Conservation (phyloP, 2,113 vertebrate genomes). For the Calyptommatus sinebrachiatus region DNA sequence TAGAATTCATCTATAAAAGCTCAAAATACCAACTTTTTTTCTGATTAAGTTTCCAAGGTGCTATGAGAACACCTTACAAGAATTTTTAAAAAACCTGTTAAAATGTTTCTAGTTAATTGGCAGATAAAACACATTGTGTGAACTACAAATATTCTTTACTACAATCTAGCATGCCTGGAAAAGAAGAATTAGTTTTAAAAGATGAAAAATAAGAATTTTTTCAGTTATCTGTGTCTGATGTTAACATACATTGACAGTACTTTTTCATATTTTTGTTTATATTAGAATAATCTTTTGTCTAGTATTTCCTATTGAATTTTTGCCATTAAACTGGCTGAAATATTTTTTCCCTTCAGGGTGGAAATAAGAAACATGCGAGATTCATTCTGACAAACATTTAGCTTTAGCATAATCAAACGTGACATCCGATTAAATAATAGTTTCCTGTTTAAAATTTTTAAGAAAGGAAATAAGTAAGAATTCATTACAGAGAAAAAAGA, state of each 20-base stretch:
- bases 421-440: conserved; percentile 40
- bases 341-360: conserved; percentile 40
- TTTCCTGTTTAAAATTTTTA: conserved; percentile 51
- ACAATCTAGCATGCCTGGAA: conserved; percentile 5
- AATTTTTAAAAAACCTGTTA: neutral
- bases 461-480: conserved; percentile 21
- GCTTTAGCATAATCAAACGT: conserved; percentile 40
- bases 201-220: conserved; percentile 5
- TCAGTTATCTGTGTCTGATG: conserved; percentile 5
- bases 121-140: neutral
- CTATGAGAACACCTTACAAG: too few relatives aligned
- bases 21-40: too few relatives aligned
- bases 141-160: neutral
- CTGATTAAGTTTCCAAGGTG: too few relatives aligned
- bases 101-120: conserved; percentile 19
- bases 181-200: conserved; percentile 24
- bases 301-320: conserved; percentile 29
- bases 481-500: neutral
- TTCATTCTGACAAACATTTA: conserved; percentile 39
- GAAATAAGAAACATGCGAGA: conserved; percentile 37
- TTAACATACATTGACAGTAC: conserved; percentile 17
- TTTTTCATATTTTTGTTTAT: conserved; percentile 34
- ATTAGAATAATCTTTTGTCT: conserved; percentile 24
- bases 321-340: conserved; percentile 32
- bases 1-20: too few relatives aligned